Conservation (phyloP, 2,888 invertebrate species). For the Uropetala carovei region DNA sequence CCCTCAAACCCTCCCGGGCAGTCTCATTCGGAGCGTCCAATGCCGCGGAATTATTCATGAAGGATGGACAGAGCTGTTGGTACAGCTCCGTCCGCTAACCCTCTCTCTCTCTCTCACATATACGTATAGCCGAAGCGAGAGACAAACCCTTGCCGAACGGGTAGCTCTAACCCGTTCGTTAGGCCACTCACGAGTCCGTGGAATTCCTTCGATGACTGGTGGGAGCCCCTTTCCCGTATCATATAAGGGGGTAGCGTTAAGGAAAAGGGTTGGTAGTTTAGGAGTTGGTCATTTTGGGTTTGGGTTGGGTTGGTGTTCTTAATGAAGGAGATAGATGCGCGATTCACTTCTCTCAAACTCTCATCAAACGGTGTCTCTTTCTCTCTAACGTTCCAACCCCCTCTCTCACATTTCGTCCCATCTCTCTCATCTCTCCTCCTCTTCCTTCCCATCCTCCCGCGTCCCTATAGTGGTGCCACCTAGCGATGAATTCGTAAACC, state of each 20-base stretch:
- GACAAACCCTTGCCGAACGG: too few relatives aligned
- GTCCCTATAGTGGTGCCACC: neutral
- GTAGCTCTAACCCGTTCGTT: too few relatives aligned
- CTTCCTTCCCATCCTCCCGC: neutral
- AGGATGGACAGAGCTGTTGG: slow-evolving; percentile 46
- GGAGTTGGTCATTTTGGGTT: neutral
- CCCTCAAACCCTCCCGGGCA: slow-evolving; percentile 8
- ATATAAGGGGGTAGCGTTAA: neutral
- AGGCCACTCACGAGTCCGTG: neutral
- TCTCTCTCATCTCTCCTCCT: neutral
- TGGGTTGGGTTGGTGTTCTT: neutral
- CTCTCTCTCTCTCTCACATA: neutral
- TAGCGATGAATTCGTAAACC: slow-evolving; percentile 10
- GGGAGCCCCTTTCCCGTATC: neutral
- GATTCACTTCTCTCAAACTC: neutral
- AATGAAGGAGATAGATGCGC: neutral
- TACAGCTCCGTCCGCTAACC: neutral
- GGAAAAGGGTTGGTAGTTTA: neutral
- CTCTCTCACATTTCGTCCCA: too few relatives aligned
- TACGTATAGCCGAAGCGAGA: too few relatives aligned
- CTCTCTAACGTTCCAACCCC: neutral
- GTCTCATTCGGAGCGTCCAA: slow-evolving; percentile 57
- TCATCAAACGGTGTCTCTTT: neutral
- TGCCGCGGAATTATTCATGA: slow-evolving; percentile 63
- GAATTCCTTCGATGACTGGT: neutral